These are phyloP conservation scores for Strix aluco DNA, from an alignment of 2,113 vertebrate genomes.

Conservation along the genomic window DNA sequence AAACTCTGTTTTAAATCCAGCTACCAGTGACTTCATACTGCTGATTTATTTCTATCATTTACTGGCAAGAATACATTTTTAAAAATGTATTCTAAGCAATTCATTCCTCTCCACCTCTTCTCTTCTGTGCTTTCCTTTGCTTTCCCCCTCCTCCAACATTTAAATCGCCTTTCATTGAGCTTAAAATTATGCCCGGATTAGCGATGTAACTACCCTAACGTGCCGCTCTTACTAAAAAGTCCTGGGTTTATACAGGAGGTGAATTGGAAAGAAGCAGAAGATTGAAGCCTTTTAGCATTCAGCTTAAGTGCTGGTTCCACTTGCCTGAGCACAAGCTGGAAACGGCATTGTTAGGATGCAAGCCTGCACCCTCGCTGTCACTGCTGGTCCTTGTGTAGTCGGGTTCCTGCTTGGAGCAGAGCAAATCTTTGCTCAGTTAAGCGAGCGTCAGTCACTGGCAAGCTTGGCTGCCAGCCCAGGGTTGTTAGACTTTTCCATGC, in stretches of 20 bases:
- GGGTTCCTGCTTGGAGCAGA: constrained; percentile 69
- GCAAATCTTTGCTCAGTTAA: constrained; percentile 80
- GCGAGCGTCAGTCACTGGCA: constrained; percentile 70
- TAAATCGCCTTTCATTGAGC: constrained; percentile 26
- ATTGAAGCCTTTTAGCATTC: constrained; percentile 70
- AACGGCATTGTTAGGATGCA: constrained; percentile 70
- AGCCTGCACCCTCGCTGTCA: constrained; percentile 66
- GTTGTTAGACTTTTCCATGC: constrained; percentile 65
- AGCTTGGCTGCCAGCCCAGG: constrained; percentile 71
- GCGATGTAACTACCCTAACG: constrained; percentile 38
- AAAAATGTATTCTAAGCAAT: background rate
- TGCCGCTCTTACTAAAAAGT: constrained; percentile 51
- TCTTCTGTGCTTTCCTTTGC: background rate
- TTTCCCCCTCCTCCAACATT: background rate
- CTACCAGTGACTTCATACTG: constrained; percentile 41
- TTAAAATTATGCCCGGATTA: constrained; percentile 51
- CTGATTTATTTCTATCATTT: constrained; percentile 64
- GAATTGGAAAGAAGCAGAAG: constrained; percentile 49
- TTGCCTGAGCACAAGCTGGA: constrained; percentile 73
- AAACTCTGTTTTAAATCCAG: constrained; percentile 51
- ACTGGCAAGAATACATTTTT: constrained; percentile 39
- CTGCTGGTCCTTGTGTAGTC: constrained; percentile 55
- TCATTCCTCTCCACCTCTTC: background rate
- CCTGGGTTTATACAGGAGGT: constrained; percentile 46
- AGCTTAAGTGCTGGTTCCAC: constrained; percentile 67